Evolutionary conservation across 2,888 invertebrate genomes (phyloP).

Genomic region (Serrognathus titanus): DNA sequence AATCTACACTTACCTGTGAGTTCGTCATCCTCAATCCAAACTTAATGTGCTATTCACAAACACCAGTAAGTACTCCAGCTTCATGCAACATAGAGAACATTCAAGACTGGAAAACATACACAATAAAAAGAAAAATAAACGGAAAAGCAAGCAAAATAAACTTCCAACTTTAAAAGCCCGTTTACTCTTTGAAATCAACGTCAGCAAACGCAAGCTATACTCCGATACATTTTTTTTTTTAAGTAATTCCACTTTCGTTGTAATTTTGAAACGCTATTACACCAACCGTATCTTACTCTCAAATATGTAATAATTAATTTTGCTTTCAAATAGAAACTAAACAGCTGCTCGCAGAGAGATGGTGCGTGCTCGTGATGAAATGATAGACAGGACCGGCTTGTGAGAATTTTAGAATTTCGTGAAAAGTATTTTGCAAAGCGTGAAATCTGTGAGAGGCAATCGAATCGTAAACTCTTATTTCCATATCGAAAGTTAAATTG

Average conservation of each 20-base stretch:
- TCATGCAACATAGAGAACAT: constrained; percentile 32
- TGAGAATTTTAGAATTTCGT: too few species aligned
- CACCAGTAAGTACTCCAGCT: constrained; percentile 21
- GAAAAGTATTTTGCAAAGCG: too few species aligned
- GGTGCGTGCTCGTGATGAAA: too few species aligned
- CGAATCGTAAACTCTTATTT: too few species aligned
- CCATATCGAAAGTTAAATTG: not conserved
- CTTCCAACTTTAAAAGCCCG: not conserved
- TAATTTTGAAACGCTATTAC: too few species aligned
- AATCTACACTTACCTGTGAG: constrained; percentile 55
- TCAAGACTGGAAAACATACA: constrained; percentile 34
- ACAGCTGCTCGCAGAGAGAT: not conserved
- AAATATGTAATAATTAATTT: constrained; percentile 14
- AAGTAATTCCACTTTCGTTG: too few species aligned
- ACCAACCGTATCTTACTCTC: too few species aligned
- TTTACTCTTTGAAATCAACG: constrained; percentile 5
- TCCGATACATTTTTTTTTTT: not conserved
- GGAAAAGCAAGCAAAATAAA: constrained; percentile 18
- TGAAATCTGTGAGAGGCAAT: too few species aligned
- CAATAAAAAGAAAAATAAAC: constrained; percentile 13
- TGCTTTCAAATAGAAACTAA: constrained; percentile 28
- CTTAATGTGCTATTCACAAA: constrained; percentile 10
- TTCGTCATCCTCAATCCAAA: constrained; percentile 53
- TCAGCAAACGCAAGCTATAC: constrained; percentile 1
- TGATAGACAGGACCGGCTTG: too few species aligned